A percentile compares a stretch with the other conserved stretches of the same genome.
Conservation (phyloP, 2,797 vertebrate species). For the Coccyzus lansbergi region DNA sequence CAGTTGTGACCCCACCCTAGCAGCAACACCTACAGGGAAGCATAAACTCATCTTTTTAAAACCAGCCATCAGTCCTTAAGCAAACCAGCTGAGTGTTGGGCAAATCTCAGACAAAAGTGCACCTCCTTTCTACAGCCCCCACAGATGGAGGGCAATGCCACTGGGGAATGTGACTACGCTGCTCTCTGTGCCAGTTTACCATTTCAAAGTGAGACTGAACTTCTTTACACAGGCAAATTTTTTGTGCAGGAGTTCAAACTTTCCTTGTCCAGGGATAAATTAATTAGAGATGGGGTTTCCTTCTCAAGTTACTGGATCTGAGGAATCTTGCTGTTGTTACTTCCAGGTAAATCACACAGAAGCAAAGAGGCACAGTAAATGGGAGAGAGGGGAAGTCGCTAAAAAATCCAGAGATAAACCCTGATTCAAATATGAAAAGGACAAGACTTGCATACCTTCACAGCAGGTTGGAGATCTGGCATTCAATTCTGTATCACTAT, state of each 20-base stretch:
- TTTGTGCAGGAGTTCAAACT: constrained; percentile 33
- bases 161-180: not conserved
- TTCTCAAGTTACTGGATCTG: constrained; percentile 19
- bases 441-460: not conserved
- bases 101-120: not conserved
- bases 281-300: constrained; percentile 26
- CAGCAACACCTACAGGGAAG: constrained; percentile 2
- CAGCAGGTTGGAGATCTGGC: not conserved
- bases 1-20: not conserved
- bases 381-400: not conserved
- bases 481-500: not conserved
- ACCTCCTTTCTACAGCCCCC: not conserved
- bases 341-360: constrained; percentile 27
- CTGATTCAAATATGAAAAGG: not conserved
- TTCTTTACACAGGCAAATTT: constrained; percentile 26
- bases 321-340: constrained; percentile 4
- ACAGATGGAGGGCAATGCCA: not conserved
- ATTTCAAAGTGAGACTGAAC: not conserved
- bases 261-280: constrained; percentile 21
- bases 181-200: not conserved
- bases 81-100: constrained; percentile 3
- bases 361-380: constrained; percentile 5
- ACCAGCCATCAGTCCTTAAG: constrained; percentile 5
- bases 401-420: not conserved
- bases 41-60: not conserved